phyloP scores from a whole-genome alignment of 2,797 vertebrate genomes.

The Atherinosoma microstoma region DNA sequence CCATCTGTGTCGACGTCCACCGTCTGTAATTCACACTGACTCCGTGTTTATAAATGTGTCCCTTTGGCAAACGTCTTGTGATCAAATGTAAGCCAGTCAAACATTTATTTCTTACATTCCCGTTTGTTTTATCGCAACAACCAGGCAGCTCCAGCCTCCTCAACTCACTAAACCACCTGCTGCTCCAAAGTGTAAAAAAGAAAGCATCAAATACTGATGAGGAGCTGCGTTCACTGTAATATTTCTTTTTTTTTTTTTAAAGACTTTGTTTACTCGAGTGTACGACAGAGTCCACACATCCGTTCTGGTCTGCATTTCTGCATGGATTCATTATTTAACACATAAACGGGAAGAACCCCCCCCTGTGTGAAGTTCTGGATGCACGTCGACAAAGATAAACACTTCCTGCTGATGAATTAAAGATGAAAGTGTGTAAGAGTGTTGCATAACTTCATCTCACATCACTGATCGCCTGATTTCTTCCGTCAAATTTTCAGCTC shows the following conservation, averaged over 20 bases:
- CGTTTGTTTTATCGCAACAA: slow-evolving; percentile 13
- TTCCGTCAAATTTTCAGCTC: slow-evolving; percentile 32
- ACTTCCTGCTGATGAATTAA: slow-evolving; percentile 52
- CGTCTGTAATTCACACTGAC: neutral
- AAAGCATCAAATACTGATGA: neutral
- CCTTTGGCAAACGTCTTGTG: neutral
- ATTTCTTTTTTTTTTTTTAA: neutral
- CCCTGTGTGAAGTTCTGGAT: slow-evolving; percentile 26
- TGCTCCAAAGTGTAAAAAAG: neutral
- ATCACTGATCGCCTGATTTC: slow-evolving; percentile 10
- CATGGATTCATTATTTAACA: slow-evolving; percentile 16
- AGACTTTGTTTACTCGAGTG: neutral
- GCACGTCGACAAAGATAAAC: slow-evolving; percentile 29
- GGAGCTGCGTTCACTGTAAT: neutral
- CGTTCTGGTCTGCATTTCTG: neutral
- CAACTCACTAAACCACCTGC: neutral
- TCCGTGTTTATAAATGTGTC: neutral
- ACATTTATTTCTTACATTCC: neutral
- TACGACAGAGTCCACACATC: neutral
- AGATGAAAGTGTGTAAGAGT: slow-evolving; percentile 18
- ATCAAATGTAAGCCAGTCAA: slow-evolving; percentile 2
- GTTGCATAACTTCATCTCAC: slow-evolving; percentile 52
- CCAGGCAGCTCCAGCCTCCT: slow-evolving; percentile 19
- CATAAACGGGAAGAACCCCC: neutral
- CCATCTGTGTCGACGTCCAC: neutral